Conservation (phyloP, 2,888 invertebrate genomes). For the Drosophila demipolita region DNA sequence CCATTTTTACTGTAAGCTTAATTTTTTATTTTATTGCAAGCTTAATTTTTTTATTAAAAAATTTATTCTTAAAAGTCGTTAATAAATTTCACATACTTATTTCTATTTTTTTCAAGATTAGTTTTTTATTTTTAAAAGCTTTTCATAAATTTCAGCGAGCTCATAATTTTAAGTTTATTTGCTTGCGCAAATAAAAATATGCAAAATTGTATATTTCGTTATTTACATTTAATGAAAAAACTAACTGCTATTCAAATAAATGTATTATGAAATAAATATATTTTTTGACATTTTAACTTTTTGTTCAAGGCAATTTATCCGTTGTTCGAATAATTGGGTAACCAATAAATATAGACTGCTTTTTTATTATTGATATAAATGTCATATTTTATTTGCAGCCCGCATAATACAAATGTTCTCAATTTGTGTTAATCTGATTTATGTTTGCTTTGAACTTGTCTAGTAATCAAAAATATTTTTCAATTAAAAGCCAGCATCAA, state of each 20-base stretch:
- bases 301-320: not conserved
- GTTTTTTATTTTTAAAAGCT: not conserved
- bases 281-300: not conserved
- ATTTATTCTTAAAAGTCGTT: not conserved
- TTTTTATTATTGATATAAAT: not conserved
- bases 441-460: slow-evolving; percentile 11
- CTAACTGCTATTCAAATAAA: not conserved
- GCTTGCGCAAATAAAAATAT: not conserved
- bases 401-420: not conserved
- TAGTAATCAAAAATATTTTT: slow-evolving; percentile 52
- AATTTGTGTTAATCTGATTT: slow-evolving; percentile 24
- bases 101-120: too few relatives aligned
- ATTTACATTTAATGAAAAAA: not conserved
- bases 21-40: too few relatives aligned
- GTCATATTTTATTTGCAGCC: not conserved
- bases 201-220: not conserved
- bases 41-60: too few relatives aligned
- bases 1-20: not conserved
- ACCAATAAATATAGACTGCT: not conserved
- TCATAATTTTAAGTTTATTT: not conserved
- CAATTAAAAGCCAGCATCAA: slow-evolving; percentile 57
- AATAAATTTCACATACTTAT: too few relatives aligned
- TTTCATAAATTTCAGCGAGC: not conserved
- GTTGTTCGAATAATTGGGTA: not conserved
- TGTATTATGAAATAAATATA: not conserved